phyloP scores from a whole-genome alignment of 2,797 vertebrate genomes.

The Macrochelys suwanniensis region DNA sequence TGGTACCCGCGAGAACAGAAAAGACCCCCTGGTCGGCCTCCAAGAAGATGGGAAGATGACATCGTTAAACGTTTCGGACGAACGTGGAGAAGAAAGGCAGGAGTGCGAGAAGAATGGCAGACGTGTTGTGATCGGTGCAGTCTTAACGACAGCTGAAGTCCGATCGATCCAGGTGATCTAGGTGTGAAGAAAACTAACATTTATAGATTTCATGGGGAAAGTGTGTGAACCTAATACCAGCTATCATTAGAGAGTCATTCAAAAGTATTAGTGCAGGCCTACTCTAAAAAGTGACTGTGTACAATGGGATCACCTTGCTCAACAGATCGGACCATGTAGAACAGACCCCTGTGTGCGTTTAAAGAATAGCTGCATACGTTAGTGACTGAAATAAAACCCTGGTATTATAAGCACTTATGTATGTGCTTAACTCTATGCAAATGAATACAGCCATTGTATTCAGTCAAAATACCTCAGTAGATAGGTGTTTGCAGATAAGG shows the following conservation, averaged over 20 bases:
- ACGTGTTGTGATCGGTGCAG: too few relatives aligned
- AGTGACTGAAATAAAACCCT: neutral
- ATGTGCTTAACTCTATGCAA: neutral
- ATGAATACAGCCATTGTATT: constrained; percentile 39
- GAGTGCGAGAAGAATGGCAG: too few relatives aligned
- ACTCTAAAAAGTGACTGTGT: neutral
- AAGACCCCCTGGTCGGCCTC: too few relatives aligned
- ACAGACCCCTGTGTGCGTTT: rapidly evolving
- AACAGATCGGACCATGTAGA: neutral
- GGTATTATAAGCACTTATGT: neutral
- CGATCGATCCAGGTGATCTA: too few relatives aligned
- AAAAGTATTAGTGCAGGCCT: neutral
- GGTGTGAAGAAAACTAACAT: neutral
- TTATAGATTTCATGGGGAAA: rapidly evolving
- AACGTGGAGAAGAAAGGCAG: too few relatives aligned
- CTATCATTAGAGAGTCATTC: neutral
- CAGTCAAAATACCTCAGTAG: constrained; percentile 60
- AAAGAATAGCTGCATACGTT: neutral
- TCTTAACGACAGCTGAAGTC: too few relatives aligned
- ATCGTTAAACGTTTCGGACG: too few relatives aligned
- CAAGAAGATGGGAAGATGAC: too few relatives aligned
- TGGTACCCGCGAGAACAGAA: too few relatives aligned
- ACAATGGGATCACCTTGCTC: neutral
- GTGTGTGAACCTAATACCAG: rapidly evolving
- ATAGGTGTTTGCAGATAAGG: constrained; percentile 67